These are phyloP conservation scores for Spongilla lacustris DNA, from an alignment of 37 sponge, comb jelly and placozoan species.

Conservation along the genomic window DNA sequence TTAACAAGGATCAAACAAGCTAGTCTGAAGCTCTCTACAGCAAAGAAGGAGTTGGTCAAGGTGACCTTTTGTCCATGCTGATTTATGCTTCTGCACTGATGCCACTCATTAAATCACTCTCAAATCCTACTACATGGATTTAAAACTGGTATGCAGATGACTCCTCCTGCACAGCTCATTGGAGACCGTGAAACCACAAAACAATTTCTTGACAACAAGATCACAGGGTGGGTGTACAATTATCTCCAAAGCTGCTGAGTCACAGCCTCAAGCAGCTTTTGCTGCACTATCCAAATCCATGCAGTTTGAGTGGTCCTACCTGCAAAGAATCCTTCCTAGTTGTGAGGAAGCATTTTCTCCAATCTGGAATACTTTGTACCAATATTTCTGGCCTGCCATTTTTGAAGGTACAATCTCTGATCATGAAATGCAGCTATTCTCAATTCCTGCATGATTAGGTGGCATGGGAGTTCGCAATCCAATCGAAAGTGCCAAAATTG, in stretches of 20 bases:
- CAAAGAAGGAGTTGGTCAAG: constrained; percentile 51
- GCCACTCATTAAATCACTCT: constrained; percentile 1
- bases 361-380: not conserved
- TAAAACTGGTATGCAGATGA: constrained; percentile 63
- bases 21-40: constrained; percentile 11
- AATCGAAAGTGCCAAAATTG: not conserved
- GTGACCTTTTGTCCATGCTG: constrained; percentile 35
- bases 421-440: constrained; percentile 9
- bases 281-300: constrained; percentile 26
- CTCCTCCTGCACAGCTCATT: constrained; percentile 34
- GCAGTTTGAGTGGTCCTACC: constrained; percentile 41
- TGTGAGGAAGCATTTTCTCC: constrained; percentile 22
- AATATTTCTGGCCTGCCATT: not conserved
- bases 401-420: not conserved
- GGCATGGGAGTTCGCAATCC: constrained; percentile 1
- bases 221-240: not conserved
- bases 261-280: constrained; percentile 27
- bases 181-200: constrained; percentile 13
- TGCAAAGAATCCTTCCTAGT: constrained; percentile 20
- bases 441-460: constrained; percentile 2
- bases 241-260: not conserved
- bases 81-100: constrained; percentile 27
- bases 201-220: not conserved
- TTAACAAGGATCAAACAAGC: not conserved
- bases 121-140: not conserved